These are phyloP conservation scores for Dolichomitus sp. DNA, from an alignment of 2,888 invertebrate species.

Conservation along the genomic window DNA sequence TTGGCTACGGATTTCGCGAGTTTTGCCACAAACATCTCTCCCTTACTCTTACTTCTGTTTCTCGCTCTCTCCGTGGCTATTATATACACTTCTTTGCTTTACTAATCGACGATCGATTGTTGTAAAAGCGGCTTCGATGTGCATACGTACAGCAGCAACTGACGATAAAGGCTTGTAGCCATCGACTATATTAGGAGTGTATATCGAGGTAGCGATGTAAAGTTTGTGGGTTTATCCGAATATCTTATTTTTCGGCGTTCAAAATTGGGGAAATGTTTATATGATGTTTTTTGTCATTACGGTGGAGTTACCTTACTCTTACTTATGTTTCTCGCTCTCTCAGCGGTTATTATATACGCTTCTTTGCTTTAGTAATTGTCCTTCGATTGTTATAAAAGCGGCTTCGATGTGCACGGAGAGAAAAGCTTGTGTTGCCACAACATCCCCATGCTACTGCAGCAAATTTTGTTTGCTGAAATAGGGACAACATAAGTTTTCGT, in stretches of 20 bases:
- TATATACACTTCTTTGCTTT: constrained; percentile 27
- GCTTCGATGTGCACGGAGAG: background rate
- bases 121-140: constrained; percentile 8
- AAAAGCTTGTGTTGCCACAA: too few relatives aligned
- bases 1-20: constrained; percentile 47
- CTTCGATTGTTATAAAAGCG: constrained; percentile 43
- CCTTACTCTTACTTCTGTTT: background rate
- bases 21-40: constrained; percentile 22
- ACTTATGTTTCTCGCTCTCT: background rate
- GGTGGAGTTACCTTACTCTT: background rate
- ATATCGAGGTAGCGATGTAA: too few relatives aligned
- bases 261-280: too few relatives aligned
- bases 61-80: constrained; percentile 4
- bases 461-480: constrained; percentile 1
- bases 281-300: too few relatives aligned
- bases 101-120: constrained; percentile 59
- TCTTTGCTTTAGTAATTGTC: constrained; percentile 39
- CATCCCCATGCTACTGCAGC: background rate
- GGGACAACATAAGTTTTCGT: background rate
- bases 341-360: constrained; percentile 30
- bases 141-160: background rate
- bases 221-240: too few relatives aligned
- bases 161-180: background rate
- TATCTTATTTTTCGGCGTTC: too few relatives aligned
- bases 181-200: background rate